Evolutionary conservation across 1,140 invertebrate species (phyloP).

Genomic region (Eueides isabella): DNA sequence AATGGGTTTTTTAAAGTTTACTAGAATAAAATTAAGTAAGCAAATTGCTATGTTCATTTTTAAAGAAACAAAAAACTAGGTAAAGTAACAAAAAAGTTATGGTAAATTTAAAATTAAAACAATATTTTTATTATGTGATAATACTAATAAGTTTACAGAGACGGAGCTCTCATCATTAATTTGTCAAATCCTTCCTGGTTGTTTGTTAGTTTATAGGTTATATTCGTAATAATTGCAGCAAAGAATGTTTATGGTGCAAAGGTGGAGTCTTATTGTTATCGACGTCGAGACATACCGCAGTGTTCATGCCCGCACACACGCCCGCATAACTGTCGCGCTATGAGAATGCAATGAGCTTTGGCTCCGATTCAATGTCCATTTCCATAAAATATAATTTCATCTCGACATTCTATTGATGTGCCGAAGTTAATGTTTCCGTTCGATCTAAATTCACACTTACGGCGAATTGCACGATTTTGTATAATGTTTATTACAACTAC

Average conservation of each 20-base stretch:
- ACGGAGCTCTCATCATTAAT: too few relatives aligned
- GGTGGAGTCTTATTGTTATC: conserved; percentile 72
- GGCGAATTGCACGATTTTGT: conserved; percentile 36
- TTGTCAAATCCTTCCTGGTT: conserved; percentile 33
- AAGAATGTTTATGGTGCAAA: conserved; percentile 75
- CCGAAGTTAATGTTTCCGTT: conserved; percentile 61
- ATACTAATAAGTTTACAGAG: too few relatives aligned
- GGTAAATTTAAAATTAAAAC: too few relatives aligned
- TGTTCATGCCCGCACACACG: conserved; percentile 54
- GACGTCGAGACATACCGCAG: conserved; percentile 53
- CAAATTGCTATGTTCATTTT: too few relatives aligned
- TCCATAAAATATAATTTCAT: conserved; percentile 78
- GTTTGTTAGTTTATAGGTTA: conserved; percentile 73
- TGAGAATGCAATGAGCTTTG: conserved; percentile 68
- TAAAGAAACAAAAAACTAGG: too few relatives aligned
- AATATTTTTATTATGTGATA: too few relatives aligned
- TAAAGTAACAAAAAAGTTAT: too few relatives aligned
- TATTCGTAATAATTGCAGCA: conserved; percentile 73
- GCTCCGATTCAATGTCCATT: conserved; percentile 75
- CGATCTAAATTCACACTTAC: conserved; percentile 47
- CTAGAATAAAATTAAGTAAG: too few relatives aligned
- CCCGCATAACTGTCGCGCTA: conserved; percentile 66
- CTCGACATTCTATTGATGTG: conserved; percentile 58
- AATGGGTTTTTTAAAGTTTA: too few relatives aligned
- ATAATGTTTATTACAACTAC: conserved; percentile 35